Base-by-base conservation (phyloP, 2,113 vertebrate genomes). In the Ranitomeya imitator region DNA sequence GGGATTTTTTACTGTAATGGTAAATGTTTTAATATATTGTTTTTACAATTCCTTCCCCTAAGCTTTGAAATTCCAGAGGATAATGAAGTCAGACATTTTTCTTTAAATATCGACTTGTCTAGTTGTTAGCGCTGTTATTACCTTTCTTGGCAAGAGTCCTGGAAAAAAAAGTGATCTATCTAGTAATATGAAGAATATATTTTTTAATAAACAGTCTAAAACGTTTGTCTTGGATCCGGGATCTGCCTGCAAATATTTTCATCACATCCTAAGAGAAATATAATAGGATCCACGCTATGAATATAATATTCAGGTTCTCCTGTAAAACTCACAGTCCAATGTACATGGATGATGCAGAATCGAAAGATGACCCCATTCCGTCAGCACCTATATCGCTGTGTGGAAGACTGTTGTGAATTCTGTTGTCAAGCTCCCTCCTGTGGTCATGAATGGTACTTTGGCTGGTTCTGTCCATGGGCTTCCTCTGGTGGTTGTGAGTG, bases 111-210 rank as follows among this genome's bases (percentile, higher is more conserved):
- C 51, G 52, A 87, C 86, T 81, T 81, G 77, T 87, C 86, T 87
- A 65, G 77, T 81, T 81, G 9, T 82, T 60, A 71, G 67, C 74
- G n/a, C 79, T 61, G 65, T 82, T 82, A 71, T 76, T 86, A 76
- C 85, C 73, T 86, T 52, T 87, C 65, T 87, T 87, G 86, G 86
- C 86, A 81, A 73, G 31, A 14, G 67, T 87, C 79, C 79, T 59
- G 79, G 86, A 82, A 81, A 87, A 81, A 87, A 81, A 81, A 73
- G 79, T 82, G 86, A 87, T 87, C 55, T 82, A 82, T 82, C 79
- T 87, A n/a, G 26, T 73, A 74, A 73, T 60, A 74, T 59, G 67
- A 87, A 87, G 65, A 55, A 73, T 73, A 73, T 60, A 87, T 82
- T 80, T 71, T 87, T 87, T 87, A 87, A 81, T 71, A 87, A 82